Conservation (phyloP, 2,113 vertebrate species). For the Coryphaenoides rupestris region DNA sequence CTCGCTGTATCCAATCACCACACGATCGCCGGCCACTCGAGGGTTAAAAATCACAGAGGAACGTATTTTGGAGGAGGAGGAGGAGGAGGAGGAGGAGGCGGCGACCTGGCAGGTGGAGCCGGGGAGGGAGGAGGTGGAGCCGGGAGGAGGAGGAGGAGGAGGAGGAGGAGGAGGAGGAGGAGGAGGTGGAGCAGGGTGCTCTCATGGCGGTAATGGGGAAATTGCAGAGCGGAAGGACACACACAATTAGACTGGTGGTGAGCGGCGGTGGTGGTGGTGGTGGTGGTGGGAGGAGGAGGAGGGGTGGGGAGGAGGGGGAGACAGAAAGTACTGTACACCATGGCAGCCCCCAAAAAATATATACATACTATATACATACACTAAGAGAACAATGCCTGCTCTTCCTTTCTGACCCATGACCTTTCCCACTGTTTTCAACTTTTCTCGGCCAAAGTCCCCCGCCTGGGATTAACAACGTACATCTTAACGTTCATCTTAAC, state of each 20-base stretch:
- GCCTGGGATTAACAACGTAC: no score
- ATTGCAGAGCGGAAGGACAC: slow-evolving; percentile 98
- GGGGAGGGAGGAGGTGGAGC: no score
- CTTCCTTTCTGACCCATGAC: no score
- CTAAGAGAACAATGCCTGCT: no score
- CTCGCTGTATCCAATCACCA: background rate
- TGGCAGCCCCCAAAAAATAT: no score
- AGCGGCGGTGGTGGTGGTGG: slow-evolving; percentile 36
- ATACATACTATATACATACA: no score
- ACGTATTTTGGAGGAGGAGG: slow-evolving; percentile 84
- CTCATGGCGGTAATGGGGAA: slow-evolving; percentile 93
- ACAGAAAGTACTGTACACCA: slow-evolving; percentile 17
- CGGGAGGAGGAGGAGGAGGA: slow-evolving; percentile 77
- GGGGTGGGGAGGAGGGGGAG: slow-evolving; percentile 20
- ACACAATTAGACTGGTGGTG: slow-evolving; percentile 98
- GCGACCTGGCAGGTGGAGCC: slow-evolving; percentile 84
- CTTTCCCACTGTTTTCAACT: no score
- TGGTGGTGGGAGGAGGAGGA: slow-evolving; percentile 22
- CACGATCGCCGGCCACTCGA: slow-evolving; percentile 58
- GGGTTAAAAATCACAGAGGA: slow-evolving; percentile 82
- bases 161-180: no score
- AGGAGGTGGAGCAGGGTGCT: slow-evolving; percentile 78
- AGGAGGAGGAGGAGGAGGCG: no score
- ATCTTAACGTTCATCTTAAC: no score
- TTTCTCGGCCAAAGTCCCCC: no score